These are phyloP conservation scores for Anser cygnoides DNA, from an alignment of 2,113 vertebrate species.

Conservation along the genomic window DNA sequence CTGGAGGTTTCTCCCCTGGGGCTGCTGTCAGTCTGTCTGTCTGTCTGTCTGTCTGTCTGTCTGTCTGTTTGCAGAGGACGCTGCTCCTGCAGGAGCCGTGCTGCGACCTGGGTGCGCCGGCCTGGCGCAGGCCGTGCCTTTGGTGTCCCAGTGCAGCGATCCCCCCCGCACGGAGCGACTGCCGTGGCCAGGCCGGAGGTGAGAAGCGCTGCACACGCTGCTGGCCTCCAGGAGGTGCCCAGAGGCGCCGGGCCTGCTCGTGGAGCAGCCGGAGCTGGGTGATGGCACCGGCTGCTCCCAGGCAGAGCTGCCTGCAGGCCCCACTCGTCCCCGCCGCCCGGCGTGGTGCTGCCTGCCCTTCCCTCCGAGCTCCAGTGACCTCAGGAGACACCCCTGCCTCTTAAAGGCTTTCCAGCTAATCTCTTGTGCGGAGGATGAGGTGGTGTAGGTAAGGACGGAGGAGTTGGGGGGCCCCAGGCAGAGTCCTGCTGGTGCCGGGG, in stretches of 20 bases:
- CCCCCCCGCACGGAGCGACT: no score
- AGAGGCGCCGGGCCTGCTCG: neutral
- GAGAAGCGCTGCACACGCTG: fast-evolving
- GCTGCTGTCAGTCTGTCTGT: no score
- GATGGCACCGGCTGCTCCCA: fast-evolving
- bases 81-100: neutral
- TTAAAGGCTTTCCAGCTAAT: neutral
- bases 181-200: no score
- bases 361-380: fast-evolving
- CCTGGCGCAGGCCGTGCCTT: neutral
- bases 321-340: neutral
- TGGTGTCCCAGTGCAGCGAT: neutral
- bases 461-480: neutral
- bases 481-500: neutral
- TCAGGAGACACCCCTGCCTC: neutral
- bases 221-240: fast-evolving
- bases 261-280: fast-evolving
- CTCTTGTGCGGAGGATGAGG: neutral
- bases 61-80: neutral
- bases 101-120: neutral
- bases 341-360: neutral
- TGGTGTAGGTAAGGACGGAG: fast-evolving
- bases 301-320: neutral
- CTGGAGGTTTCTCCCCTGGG: neutral
- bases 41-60: neutral